phyloP scores from a whole-genome alignment of 2,113 vertebrate species.

The Pica pica region DNA sequence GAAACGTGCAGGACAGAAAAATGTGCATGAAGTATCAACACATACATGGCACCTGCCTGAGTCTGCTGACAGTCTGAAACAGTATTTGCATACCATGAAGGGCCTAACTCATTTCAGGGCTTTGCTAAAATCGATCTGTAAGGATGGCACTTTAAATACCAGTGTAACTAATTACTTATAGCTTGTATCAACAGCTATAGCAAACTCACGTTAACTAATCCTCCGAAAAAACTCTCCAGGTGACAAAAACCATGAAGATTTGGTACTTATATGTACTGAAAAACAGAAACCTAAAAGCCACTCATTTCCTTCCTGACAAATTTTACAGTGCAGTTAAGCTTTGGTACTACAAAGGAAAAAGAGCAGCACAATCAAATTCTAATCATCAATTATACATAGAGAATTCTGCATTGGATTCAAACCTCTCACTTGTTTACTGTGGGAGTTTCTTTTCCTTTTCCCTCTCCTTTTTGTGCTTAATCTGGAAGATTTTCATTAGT shows the following conservation, averaged over 20 bases:
- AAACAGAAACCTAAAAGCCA: background rate
- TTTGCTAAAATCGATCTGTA: background rate
- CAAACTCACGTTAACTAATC: background rate
- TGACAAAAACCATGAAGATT: background rate
- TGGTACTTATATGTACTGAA: background rate
- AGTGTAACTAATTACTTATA: background rate
- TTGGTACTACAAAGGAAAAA: background rate
- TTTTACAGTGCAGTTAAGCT: background rate
- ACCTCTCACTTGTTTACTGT: constrained; percentile 44
- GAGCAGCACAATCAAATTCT: constrained; percentile 3
- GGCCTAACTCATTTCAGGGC: background rate
- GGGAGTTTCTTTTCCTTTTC: background rate
- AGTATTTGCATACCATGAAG: background rate
- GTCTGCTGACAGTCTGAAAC: background rate
- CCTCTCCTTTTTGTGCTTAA: constrained; percentile 14
- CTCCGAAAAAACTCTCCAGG: background rate
- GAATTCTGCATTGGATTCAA: background rate
- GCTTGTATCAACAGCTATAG: background rate
- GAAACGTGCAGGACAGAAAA: background rate
- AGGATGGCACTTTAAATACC: background rate
- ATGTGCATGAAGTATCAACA: background rate
- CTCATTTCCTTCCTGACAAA: background rate
- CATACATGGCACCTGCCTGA: background rate
- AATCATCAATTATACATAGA: constrained; percentile 50
- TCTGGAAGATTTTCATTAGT: constrained; percentile 57